Percentiles rank a stretch among this genome's conserved stretches.
Conservation (phyloP, 1,140 invertebrate genomes). For the Thaumetopoea pityocampa region DNA sequence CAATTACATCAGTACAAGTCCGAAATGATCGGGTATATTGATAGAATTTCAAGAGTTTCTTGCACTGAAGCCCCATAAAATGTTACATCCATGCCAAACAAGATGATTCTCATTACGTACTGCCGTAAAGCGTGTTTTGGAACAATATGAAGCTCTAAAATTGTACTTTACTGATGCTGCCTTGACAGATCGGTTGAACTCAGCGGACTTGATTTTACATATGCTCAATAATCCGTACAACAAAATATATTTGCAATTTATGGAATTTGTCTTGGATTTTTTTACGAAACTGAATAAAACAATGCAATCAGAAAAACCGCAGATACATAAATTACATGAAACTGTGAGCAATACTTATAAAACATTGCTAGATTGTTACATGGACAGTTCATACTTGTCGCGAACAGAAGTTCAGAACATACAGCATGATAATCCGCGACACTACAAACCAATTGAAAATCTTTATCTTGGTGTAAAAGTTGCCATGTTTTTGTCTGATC, state of each 20-base stretch:
- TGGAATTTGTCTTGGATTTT: background rate
- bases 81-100: background rate
- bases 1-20: background rate
- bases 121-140: background rate
- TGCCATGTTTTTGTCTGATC: background rate
- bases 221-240: background rate
- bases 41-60: constrained; percentile 1
- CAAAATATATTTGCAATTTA: background rate
- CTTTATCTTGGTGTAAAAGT: background rate
- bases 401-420: background rate
- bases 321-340: constrained; percentile 1
- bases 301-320: background rate
- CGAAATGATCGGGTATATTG: background rate
- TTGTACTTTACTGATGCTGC: background rate
- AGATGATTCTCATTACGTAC: background rate
- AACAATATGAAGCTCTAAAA: background rate
- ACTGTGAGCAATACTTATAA: background rate
- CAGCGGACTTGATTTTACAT: background rate
- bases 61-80: constrained; percentile 2
- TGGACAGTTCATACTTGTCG: background rate
- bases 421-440: constrained; percentile 2
- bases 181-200: background rate
- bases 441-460: background rate
- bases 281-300: background rate
- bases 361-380: constrained; percentile 2